Conservation (phyloP, 2,888 invertebrate species). For the Baronia brevicornis region DNA sequence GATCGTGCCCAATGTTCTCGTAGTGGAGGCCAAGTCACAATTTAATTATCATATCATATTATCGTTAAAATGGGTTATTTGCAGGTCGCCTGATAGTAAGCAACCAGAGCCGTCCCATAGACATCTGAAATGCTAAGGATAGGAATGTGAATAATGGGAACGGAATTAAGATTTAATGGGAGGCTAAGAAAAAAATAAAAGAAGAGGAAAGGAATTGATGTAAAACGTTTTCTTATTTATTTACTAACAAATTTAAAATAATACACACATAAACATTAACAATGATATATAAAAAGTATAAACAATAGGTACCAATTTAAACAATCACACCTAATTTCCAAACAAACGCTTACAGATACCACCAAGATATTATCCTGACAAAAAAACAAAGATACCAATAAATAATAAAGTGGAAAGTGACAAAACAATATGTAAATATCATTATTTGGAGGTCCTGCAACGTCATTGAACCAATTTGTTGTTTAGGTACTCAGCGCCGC, state of each 20-base stretch:
- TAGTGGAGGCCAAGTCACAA: no score
- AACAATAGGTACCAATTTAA: slow-evolving; percentile 45
- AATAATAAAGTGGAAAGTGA: slow-evolving; percentile 66
- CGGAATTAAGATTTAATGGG: no score
- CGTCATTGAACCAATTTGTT: slow-evolving; percentile 70
- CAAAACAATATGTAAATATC: slow-evolving; percentile 74
- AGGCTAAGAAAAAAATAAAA: no score
- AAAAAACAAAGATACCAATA: slow-evolving; percentile 33
- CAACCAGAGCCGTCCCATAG: no score
- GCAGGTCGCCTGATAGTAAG: no score
- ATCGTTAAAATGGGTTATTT: no score
- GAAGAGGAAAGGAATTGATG: no score
- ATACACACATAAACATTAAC: slow-evolving; percentile 17
- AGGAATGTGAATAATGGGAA: no score
- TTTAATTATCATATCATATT: no score
- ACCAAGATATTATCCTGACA: slow-evolving; percentile 38
- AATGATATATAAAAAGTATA: slow-evolving; percentile 41
- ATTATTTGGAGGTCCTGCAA: slow-evolving; percentile 53
- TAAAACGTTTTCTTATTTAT: no score
- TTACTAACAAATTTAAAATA: slow-evolving; percentile 18
- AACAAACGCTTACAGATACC: slow-evolving; percentile 40
- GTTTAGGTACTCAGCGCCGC: slow-evolving; percentile 31
- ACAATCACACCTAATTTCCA: slow-evolving; percentile 58
- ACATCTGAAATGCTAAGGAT: no score
- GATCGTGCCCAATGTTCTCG: no score